Evolutionary conservation across 2,888 invertebrate genomes (phyloP), one percentile per base, ranked within the genome.

Genomic region (Gymnoscelis rufifasciata): DNA sequence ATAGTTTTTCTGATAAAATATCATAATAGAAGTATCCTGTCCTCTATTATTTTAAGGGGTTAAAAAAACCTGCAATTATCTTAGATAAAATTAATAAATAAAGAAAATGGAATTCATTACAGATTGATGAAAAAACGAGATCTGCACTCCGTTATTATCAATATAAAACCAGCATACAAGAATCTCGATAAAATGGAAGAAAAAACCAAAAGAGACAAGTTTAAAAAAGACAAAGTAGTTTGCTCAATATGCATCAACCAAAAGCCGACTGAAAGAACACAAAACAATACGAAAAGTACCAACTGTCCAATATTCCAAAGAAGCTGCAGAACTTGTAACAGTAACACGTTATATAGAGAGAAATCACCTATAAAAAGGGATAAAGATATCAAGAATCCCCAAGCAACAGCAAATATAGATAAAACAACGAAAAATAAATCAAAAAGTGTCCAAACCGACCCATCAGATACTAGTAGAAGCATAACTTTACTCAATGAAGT

Each of bases 401-500:
- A 33, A 33, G 15, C 15, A 58, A 15, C n/a, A 19, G 2, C 1
- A 5, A 2, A 19, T 2, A 3, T 29, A 8, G 33, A 24, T 15
- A 12, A 10, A 31, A 27, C 14, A 47, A 8, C 19, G 6, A 31
- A 40, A 8, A 50, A 41, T 14, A 19, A 43, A 30, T 33, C 38
- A 1, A 10, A 24, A 41, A 23, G 60, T 0, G 66, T 75, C 1
- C 83, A 83, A 52, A 82, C 81, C 0, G 68, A 71, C 0, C 59
- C 70, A 31, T 59, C 71, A 1, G 72, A 78, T 46, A 19, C 43
- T 1, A 51, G 43, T 8, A 51, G 78, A 57, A 78, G 74, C 1
- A 27, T 83, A 0, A 71, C 64, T 27, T 58, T 87, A n/a, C 55
- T 87, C 0, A 81, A 82, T 38, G 84, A 86, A 71, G 83, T 87